Conservation (phyloP, 2,797 vertebrate species). For the Sibirionetta formosa region DNA sequence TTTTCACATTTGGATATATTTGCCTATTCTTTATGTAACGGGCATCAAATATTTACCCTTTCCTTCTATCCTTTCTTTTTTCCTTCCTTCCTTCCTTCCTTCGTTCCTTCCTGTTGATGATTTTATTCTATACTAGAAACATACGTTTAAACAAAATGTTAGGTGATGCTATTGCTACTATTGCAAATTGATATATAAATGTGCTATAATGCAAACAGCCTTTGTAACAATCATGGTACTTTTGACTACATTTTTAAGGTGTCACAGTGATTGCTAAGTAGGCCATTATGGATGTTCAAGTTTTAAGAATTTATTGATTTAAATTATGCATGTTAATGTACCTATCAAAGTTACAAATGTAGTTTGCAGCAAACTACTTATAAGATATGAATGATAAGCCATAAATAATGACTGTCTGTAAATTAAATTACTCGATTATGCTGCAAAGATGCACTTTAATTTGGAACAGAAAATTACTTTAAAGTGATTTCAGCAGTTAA, state of each 20-base stretch:
- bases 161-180: background rate
- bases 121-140: background rate
- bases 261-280: background rate
- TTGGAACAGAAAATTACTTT: slow-evolving; percentile 55
- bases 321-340: slow-evolving; percentile 55
- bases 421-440: slow-evolving; percentile 64
- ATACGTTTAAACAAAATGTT: background rate
- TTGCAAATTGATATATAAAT: background rate
- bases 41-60: background rate
- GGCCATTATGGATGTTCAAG: background rate
- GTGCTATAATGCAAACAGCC: background rate
- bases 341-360: slow-evolving; percentile 46
- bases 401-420: slow-evolving; percentile 58
- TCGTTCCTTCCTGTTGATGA: background rate
- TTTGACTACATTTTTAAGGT: background rate
- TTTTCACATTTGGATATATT: background rate
- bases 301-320: slow-evolving; percentile 35
- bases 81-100: background rate
- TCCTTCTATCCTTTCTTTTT: background rate
- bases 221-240: background rate
- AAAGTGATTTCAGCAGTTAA: slow-evolving; percentile 37
- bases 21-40: background rate
- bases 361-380: background rate
- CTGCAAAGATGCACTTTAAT: slow-evolving; percentile 46
- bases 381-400: slow-evolving; percentile 44